Base-by-base conservation (phyloP, 2,113 vertebrate species). In the Poicephalus gulielmi region DNA sequence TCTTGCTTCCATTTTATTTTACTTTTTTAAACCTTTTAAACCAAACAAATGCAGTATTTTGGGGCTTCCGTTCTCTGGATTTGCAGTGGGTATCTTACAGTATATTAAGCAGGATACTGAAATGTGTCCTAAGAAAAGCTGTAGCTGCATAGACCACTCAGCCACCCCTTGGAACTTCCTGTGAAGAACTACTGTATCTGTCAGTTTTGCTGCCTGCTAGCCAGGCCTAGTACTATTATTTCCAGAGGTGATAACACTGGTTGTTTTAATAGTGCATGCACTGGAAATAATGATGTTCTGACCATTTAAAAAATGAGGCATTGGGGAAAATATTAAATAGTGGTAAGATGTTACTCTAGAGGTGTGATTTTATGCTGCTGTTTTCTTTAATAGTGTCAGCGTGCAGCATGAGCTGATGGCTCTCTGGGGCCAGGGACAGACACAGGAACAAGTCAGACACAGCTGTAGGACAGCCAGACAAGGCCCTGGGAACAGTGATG, bases 101-200 rank as follows among this genome's bases (percentile, higher is more conserved):
- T 70, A 64, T 49, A 16, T 90, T 94, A 78, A 86, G 33, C 57
- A 64, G 53, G 39, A 62, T 81, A 66, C 44, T 77, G 67, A 64
- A 95, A 92, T 41, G 59, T 67, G 41, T 90, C 44, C 66, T 77
- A 63, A 79, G 75, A 44, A 93, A 83, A 89, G 53, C 25, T 37
- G 6, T 30, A 86, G 76, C 69, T 93, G 83, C 41, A 63, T 5
- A 59, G 55, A 74, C 41, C 7, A 4, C 39, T 44, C 71, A 63
- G 35, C 9, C 47, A 3, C 11, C 11, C 37, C 3, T 8, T 55
- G n/a, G 57, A 87, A 77, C 43, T 37, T 66, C 52, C 49, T 79
- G 2, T 76, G 66, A 76, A 75, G 74, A 14, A 43, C 60, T 52
- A 46, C 31, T 41, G 18, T 44, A 67, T 27, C 76, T 76, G 43